Percentiles rank a stretch among this genome's conserved stretches.
phyloP scores from a whole-genome alignment of 1,140 invertebrate species.

The Ips nitidus region DNA sequence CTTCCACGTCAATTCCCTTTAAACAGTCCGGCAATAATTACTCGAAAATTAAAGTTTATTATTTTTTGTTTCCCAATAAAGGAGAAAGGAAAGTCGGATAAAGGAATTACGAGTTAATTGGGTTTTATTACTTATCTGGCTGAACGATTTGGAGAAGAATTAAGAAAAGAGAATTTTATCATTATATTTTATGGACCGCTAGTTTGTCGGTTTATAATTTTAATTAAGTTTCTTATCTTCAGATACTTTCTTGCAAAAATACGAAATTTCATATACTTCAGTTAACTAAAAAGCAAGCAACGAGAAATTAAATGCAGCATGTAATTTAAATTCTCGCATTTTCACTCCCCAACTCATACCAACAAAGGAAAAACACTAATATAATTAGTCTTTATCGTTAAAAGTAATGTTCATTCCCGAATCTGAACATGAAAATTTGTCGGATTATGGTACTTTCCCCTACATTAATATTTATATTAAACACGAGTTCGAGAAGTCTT shows the following conservation, averaged over 20 bases:
- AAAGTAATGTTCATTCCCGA: constrained; percentile 21
- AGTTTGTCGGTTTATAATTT: constrained; percentile 21
- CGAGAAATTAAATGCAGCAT: constrained; percentile 5
- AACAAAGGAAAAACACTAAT: constrained; percentile 8
- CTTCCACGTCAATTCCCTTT: constrained; percentile 33
- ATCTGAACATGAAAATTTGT: constrained; percentile 19
- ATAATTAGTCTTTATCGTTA: constrained; percentile 22
- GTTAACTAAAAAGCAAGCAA: not conserved
- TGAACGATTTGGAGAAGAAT: constrained; percentile 34
- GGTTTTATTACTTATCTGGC: constrained; percentile 37
- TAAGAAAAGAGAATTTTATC: constrained; percentile 24
- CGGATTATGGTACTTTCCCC: constrained; percentile 19
- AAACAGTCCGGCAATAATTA: constrained; percentile 36
- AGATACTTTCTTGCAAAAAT: not conserved
- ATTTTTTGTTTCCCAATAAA: constrained; percentile 37
- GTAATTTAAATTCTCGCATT: constrained; percentile 13
- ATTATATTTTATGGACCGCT: constrained; percentile 23
- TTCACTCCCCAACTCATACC: constrained; percentile 5
- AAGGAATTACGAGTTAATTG: constrained; percentile 38
- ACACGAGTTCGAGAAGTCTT: no score
- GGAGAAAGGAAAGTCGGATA: constrained; percentile 35
- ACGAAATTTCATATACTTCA: not conserved
- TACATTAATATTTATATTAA: constrained; percentile 14
- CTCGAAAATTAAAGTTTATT: constrained; percentile 36
- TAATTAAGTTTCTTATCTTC: constrained; percentile 20